Evolutionary conservation across 2,797 vertebrate genomes (phyloP), one percentile per base, ranked within the genome.

Genomic region (Siniperca undulata): DNA sequence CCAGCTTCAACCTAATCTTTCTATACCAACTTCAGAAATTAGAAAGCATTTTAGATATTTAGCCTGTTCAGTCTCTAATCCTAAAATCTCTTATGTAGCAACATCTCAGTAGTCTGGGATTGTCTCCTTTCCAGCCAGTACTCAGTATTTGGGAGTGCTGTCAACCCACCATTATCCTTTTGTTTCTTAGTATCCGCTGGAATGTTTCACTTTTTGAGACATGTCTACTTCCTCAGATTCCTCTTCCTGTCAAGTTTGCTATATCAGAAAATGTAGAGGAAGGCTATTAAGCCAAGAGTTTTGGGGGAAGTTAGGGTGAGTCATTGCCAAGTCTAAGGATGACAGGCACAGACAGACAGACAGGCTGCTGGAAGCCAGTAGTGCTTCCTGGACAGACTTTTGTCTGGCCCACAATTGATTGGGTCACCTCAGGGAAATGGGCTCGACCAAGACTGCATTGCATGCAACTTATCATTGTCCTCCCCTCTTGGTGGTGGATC

Each of bases 321-420:
- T 91, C 83, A 83, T 78, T 83, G 81, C 81, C 82, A 87, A 89
- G 75, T 82, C 53, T 69, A 30, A 71, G n/a, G 74, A 83, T 79
- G 89, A 81, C 81, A 24, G 71, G 48, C 74, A 19, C 78, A 81
- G 84, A 80, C 84, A 74, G 85, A 78, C 78, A 59, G 80, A 82
- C 79, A 46, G 91, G 74, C 90, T 83, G 82, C 82, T 89, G 82
- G 83, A 86, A 92, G 86, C 75, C 80, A 73, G 48, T 27, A 69
- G 42, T 72, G 80, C 82, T 88, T 82, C 80, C 55, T 88, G 76
- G 74, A 87, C 87, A 89, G 88, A 92, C 91, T 90, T 88, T 86
- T 81, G 92, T 92, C 93, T 92, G 86, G 72, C 78, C 81, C 53
- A 52, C 78, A 82, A 94, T 94, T 95, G 93, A 94, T 94, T 85